Conservation (phyloP, 1,140 invertebrate species). For the Apis dorsata region DNA sequence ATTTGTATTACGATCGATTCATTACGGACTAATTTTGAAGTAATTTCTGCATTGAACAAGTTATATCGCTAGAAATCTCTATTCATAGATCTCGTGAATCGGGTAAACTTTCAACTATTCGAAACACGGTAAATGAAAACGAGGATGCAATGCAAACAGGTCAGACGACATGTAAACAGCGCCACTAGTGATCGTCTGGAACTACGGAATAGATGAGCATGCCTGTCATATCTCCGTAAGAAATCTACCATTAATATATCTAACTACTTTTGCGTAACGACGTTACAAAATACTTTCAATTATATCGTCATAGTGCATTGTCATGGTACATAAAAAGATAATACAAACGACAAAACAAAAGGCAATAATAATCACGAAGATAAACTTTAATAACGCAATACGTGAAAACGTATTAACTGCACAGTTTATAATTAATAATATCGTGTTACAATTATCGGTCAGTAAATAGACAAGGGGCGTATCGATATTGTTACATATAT, state of each 20-base stretch:
- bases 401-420: conserved; percentile 32
- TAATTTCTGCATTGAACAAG: background rate
- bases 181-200: background rate
- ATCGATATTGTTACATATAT: conserved; percentile 19
- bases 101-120: conserved; percentile 18
- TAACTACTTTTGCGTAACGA: background rate
- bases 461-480: background rate
- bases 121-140: conserved; percentile 16
- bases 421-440: conserved; percentile 31
- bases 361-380: background rate
- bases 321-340: background rate
- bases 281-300: background rate
- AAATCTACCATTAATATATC: background rate
- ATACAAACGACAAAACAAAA: background rate
- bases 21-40: background rate
- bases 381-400: conserved; percentile 4
- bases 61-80: background rate
- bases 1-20: background rate
- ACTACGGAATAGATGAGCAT: background rate
- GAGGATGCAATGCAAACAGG: background rate
- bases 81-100: background rate
- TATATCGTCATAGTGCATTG: background rate
- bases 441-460: conserved; percentile 27
- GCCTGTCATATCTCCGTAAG: background rate
- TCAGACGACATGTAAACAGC: conserved; percentile 11